Percentiles rank a stretch among this genome's conserved stretches.
phyloP scores from a whole-genome alignment of 2,888 invertebrate genomes.

The Patella caerulea region DNA sequence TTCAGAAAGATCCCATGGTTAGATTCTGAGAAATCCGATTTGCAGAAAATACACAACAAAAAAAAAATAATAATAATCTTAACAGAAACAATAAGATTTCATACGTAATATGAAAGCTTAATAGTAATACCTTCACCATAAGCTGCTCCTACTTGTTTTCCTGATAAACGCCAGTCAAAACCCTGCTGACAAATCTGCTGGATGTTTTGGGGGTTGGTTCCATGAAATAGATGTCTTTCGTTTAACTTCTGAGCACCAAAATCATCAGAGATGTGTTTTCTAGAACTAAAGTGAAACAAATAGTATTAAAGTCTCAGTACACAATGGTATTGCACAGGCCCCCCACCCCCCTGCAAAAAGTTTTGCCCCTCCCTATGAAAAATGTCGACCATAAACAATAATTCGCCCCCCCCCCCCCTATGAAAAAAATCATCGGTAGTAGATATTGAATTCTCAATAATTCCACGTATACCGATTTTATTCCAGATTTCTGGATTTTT shows the following conservation, averaged over 20 bases:
- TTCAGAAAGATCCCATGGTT: too few species aligned
- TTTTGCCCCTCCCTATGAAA: too few species aligned
- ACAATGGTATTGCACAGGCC: not conserved
- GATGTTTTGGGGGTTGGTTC: constrained; percentile 32
- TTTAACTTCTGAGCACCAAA: constrained; percentile 40
- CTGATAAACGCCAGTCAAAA: constrained; percentile 57
- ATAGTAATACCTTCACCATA: constrained; percentile 46
- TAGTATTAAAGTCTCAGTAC: not conserved
- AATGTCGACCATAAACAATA: too few species aligned
- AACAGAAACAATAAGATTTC: too few species aligned
- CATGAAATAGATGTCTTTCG: constrained; percentile 49
- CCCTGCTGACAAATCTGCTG: constrained; percentile 50
- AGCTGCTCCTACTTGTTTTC: constrained; percentile 44
- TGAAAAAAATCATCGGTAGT: too few species aligned
- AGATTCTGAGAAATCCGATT: not conserved
- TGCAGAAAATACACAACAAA: not conserved
- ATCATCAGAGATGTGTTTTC: constrained; percentile 47
- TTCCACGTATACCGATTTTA: too few species aligned
- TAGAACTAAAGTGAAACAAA: constrained; percentile 24
- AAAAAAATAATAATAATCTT: not conserved
- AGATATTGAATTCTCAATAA: too few species aligned
- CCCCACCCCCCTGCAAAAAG: too few species aligned
- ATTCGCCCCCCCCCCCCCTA: too few species aligned
- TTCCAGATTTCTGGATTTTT: too few species aligned
- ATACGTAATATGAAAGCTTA: too few species aligned